A percentile compares a stretch with the other conserved stretches of the same genome.
Conservation (phyloP, 1,140 invertebrate genomes). For the Drosophila nebulosa region DNA sequence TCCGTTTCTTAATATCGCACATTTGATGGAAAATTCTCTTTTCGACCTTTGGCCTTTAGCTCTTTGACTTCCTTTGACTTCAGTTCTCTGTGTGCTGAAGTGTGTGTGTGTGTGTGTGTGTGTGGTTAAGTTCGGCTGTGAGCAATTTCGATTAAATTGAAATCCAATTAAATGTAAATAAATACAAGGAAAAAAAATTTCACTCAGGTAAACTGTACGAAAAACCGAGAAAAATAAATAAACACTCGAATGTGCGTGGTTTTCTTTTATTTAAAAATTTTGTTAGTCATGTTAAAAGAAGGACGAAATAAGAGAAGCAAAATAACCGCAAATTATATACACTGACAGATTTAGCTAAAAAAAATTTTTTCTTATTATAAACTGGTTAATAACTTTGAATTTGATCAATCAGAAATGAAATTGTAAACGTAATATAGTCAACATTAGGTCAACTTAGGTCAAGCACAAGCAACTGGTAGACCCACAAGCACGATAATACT, state of each 20-base stretch:
- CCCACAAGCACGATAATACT: too few relatives aligned
- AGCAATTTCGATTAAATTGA: constrained; percentile 27
- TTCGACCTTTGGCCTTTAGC: background rate
- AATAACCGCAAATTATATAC: background rate
- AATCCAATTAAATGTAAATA: constrained; percentile 76
- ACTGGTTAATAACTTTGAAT: too few relatives aligned
- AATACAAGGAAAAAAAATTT: constrained; percentile 47
- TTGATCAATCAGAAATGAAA: too few relatives aligned
- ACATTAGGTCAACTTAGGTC: too few relatives aligned
- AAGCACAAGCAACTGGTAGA: too few relatives aligned
- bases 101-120: constrained; percentile 2
- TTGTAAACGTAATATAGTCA: too few relatives aligned
- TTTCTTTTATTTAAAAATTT: constrained; percentile 63
- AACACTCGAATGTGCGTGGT: constrained; percentile 41
- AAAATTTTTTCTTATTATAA: too few relatives aligned
- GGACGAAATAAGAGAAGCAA: background rate
- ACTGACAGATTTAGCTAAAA: background rate
- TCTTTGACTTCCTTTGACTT: background rate
- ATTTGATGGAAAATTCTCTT: background rate
- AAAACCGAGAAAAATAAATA: constrained; percentile 21
- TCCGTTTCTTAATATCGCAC: background rate
- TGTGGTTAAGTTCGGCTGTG: constrained; percentile 1
- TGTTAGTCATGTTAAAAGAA: constrained; percentile 18
- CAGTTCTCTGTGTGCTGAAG: background rate
- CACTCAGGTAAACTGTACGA: constrained; percentile 6